Percentiles rank a stretch among this genome's conserved stretches.
Evolutionary conservation across 2,797 vertebrate species (phyloP).

Genomic region (Coccyzus lansbergi): DNA sequence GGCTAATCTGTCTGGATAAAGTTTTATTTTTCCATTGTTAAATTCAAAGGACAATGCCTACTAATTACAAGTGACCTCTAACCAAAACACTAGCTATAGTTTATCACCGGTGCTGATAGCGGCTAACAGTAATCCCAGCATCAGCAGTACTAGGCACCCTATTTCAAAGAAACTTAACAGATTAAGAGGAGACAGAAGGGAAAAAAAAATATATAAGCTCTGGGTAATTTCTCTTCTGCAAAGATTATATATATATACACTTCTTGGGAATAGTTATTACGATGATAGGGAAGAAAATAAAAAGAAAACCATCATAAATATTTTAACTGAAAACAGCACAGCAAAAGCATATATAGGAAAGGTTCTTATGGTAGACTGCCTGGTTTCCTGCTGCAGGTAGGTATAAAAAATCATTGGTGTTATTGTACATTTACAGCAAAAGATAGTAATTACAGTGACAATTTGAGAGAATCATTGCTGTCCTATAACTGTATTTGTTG

Average conservation of each 20-base stretch:
- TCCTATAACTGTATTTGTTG: background rate
- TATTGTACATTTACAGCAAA: background rate
- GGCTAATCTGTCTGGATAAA: constrained; percentile 55
- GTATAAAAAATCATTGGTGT: constrained; percentile 27
- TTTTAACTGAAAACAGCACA: constrained; percentile 16
- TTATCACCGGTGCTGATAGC: constrained; percentile 18
- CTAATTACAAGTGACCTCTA: constrained; percentile 65
- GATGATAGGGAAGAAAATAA: background rate
- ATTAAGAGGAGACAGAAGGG: background rate
- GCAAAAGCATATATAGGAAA: background rate
- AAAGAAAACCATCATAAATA: background rate
- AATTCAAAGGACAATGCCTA: constrained; percentile 57
- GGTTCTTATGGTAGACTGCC: background rate
- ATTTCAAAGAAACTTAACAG: background rate
- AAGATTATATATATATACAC: too few species aligned
- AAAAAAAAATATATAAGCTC: background rate
- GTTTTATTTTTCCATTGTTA: constrained; percentile 69
- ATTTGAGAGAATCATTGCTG: background rate
- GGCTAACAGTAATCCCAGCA: background rate
- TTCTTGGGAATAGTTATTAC: background rate
- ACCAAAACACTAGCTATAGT: constrained; percentile 27
- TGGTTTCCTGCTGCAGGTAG: constrained; percentile 41
- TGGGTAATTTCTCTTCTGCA: background rate
- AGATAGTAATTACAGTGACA: background rate
- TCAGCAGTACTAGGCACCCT: background rate